These are phyloP conservation scores for Oegoconia quadripuncta DNA, from an alignment of 2,888 invertebrate species.

Conservation along the genomic window DNA sequence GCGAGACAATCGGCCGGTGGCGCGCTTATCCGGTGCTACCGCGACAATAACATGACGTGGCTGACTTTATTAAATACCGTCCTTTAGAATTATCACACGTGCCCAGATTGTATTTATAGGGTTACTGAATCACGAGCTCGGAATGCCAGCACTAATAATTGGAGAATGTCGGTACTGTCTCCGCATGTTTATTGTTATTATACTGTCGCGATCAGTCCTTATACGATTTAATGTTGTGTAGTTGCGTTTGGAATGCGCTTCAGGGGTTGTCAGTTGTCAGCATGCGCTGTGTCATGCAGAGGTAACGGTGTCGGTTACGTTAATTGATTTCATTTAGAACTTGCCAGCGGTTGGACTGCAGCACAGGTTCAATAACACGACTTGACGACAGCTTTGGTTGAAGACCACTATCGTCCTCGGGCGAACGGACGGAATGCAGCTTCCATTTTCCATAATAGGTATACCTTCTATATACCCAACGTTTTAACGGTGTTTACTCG, in stretches of 20 bases:
- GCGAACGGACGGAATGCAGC: conserved; percentile 54
- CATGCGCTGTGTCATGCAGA: conserved; percentile 12
- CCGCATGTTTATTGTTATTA: conserved; percentile 14
- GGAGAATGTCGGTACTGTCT: conserved; percentile 27
- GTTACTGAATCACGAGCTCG: conserved; percentile 55
- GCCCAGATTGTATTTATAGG: conserved; percentile 58
- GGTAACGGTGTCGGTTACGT: conserved; percentile 41
- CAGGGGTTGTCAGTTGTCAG: conserved; percentile 2
- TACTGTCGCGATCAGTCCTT: conserved; percentile 5
- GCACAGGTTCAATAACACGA: conserved; percentile 66
- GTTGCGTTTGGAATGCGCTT: conserved; percentile 2
- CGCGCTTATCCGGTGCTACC: conserved; percentile 72
- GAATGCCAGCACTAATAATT: conserved; percentile 40
- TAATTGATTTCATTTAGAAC: conserved; percentile 61
- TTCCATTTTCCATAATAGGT: conserved; percentile 40
- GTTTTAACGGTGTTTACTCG: too few species aligned
- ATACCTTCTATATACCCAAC: too few species aligned
- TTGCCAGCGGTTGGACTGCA: conserved; percentile 55
- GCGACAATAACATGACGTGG: conserved; percentile 75
- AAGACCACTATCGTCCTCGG: conserved; percentile 38
- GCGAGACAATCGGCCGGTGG: conserved; percentile 73
- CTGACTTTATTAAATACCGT: conserved; percentile 71
- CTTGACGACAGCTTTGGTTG: conserved; percentile 30
- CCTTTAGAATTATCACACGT: conserved; percentile 67
- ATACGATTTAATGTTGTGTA: background rate